phyloP scores from a whole-genome alignment of 2,797 vertebrate species.

The Alouatta caraya region DNA sequence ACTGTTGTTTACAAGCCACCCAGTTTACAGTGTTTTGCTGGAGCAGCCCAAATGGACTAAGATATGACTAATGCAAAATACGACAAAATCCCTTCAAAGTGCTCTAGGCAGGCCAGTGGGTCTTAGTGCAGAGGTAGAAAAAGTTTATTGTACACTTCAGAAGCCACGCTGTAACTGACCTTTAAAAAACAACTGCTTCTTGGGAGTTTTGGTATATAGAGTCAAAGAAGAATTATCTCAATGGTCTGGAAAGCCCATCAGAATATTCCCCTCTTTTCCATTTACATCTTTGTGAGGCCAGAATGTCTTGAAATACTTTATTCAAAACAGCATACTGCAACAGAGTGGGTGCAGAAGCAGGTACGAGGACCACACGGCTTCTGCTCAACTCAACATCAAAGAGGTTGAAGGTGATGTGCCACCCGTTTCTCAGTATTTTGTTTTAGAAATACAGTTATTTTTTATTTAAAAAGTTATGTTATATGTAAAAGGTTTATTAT shows the following conservation, averaged over 20 bases:
- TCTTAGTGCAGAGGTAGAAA: background rate
- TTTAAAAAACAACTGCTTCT: background rate
- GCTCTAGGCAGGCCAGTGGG: background rate
- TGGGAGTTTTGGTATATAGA: background rate
- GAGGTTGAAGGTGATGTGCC: background rate
- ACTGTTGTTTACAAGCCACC: background rate
- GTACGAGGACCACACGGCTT: background rate
- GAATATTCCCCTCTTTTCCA: background rate
- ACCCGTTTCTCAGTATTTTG: background rate
- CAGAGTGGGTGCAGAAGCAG: fast-evolving
- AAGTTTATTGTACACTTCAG: fast-evolving
- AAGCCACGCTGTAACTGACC: background rate
- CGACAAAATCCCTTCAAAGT: too few species aligned
- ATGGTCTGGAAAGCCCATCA: background rate
- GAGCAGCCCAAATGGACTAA: background rate
- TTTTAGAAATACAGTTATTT: background rate
- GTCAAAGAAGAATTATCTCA: background rate
- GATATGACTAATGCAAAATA: fast-evolving
- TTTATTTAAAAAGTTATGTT: background rate
- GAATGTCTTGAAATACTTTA: background rate
- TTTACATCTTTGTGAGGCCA: background rate
- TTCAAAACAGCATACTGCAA: too few species aligned
- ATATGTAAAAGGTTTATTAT: background rate
- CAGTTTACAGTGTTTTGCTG: background rate
- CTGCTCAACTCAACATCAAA: background rate